Base-by-base conservation (phyloP, 2,797 vertebrate species). In the Glyptemys insculpta region DNA sequence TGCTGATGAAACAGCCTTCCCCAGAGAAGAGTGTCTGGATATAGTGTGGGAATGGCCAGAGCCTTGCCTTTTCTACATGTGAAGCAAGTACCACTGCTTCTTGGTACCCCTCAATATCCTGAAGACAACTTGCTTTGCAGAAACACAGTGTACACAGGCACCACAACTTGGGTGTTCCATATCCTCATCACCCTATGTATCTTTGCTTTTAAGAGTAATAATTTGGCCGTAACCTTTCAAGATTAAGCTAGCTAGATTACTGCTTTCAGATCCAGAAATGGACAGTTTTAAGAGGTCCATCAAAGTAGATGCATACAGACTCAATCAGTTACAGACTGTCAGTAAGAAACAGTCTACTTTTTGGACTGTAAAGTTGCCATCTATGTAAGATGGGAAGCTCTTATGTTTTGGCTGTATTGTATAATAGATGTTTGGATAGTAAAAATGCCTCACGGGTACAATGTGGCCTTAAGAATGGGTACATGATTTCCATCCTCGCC, bases 401-500 rank as follows among this genome's bases (percentile, higher is more conserved):
- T 76, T 0, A 14, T 83, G 3, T 81, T 78, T 68, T 86, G 52
- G 62, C 76, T 5, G 27, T 49, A 59, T 59, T 72, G 2, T 78
- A 3, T 21, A 89, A 59, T 50, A 86, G 76, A 83, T 23, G 5
- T 80, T 44, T 83, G 5, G 2, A 79, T 31, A 86, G 3, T 25
- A 19, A 81, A 93, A 91, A 86, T 87, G 3, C 1, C 23, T 3
- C 27, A 14, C 29, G 41, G 37, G 68, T 44, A 27, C 2, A 80
- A 47, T 5, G 11, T 79, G 2, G 68, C 37, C 68, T 23, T 41
- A 74, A n/a, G 68, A 74, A 74, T 65, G 68, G 27, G 37, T 27
- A 47, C 0, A 6, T 37, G 5, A 59, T 21, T 93, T 88, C 54
- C 1, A 6, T 4, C 59, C 4, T 1, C 1, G 29, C 57, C 80